These are phyloP conservation scores for Dione juno DNA, from an alignment of 2,888 invertebrate species.

Conservation along the genomic window DNA sequence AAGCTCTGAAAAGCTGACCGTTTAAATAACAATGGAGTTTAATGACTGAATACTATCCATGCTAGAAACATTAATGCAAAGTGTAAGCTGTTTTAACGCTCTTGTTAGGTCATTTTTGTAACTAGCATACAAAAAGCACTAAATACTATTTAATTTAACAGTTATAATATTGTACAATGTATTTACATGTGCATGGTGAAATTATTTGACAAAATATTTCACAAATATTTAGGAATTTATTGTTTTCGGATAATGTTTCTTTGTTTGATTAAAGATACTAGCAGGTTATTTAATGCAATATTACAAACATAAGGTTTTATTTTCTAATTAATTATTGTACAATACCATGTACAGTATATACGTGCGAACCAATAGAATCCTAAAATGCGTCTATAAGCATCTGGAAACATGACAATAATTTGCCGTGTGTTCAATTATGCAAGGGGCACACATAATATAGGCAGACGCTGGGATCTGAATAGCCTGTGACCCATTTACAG, in stretches of 20 bases:
- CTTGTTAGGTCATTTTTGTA: slow-evolving; percentile 26
- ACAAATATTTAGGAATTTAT: not conserved
- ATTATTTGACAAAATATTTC: not conserved
- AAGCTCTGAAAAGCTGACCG: slow-evolving; percentile 14
- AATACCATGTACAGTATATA: slow-evolving; percentile 34
- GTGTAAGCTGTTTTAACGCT: slow-evolving; percentile 27
- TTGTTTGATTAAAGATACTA: not conserved
- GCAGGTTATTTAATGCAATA: not conserved
- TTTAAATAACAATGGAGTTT: slow-evolving; percentile 26
- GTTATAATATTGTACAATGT: not conserved
- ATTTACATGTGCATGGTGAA: not conserved
- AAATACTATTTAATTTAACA: not conserved
- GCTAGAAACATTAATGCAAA: slow-evolving; percentile 10
- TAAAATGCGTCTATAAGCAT: slow-evolving; percentile 59
- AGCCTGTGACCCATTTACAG: slow-evolving; percentile 81
- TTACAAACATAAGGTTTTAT: not conserved
- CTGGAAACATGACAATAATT: slow-evolving; percentile 76
- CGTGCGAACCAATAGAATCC: slow-evolving; percentile 50
- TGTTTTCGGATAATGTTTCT: not conserved
- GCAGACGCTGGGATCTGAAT: slow-evolving; percentile 64
- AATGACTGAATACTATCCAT: slow-evolving; percentile 27
- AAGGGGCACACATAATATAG: slow-evolving; percentile 70
- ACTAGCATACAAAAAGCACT: not conserved
- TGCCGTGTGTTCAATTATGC: slow-evolving; percentile 80
- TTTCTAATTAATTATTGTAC: not conserved